Evolutionary conservation across 1,140 invertebrate species (phyloP), one percentile per base, ranked within the genome.

Genomic region (Panagrolaimus sp.): DNA sequence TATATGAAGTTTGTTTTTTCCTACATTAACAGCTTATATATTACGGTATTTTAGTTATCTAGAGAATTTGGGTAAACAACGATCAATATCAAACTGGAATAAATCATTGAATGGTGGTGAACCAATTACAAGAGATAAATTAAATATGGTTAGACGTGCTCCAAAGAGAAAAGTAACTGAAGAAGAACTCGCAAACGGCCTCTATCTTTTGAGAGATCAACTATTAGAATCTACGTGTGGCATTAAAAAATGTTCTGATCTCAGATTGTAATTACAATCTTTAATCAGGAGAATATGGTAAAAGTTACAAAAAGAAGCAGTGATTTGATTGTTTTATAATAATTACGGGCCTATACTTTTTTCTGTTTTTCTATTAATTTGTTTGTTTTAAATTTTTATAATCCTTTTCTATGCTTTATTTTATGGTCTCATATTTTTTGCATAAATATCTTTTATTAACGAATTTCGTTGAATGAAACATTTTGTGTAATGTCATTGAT

Each of bases 1-100:
- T 70, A 70, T 26, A 4, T 67, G 8, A 70, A 14, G 68, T 70
- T n/a, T n/a, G 52, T 21, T 58, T 68, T 43, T 4, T 3, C 1
- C 1, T 12, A 15, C 4, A 67, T 46, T 43, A 8, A 0, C 2
- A 38, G 8, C 0, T 2, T 7, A 10, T 68, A n/a, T 68, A 15
- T 45, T n/a, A 15, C 1, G 8, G 9, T n/a, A 0, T 66, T 66
- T 66, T 46, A 68, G 67, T 9, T 68, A 68, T 24, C 15, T 68
- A 2, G 67, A 68, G 14, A 62, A 45, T 17, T 32, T 68, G 28
- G 52, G 52, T 58, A 28, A 28, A 10, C 69, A 32, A 21, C 78
- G n/a, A 28, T 21, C 21, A 1, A 58, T 58, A 12, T 21, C 52
- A n/a, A 21, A 21, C 10, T 58, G 52, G 52, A 21, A 28, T 58